phyloP scores from a whole-genome alignment of 2,888 invertebrate genomes.

The Smittia aterrima region DNA sequence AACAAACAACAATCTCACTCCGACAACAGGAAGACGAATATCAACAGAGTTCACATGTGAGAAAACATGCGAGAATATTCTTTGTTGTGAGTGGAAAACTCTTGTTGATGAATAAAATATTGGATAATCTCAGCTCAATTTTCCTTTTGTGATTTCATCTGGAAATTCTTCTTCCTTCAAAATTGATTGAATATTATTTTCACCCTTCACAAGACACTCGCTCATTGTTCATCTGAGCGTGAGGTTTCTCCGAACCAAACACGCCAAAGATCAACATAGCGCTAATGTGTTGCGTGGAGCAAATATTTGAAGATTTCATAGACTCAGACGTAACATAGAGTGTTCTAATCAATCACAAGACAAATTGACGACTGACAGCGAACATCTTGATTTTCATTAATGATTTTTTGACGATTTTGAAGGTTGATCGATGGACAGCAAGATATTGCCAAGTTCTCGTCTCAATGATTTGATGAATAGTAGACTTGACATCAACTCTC shows the following conservation, averaged over 20 bases:
- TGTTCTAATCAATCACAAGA: no score
- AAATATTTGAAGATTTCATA: not conserved
- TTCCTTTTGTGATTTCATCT: not conserved
- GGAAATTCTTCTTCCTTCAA: no score
- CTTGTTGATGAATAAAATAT: conserved; percentile 4
- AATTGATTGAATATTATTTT: no score
- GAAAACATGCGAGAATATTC: not conserved
- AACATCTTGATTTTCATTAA: not conserved
- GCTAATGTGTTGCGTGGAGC: not conserved
- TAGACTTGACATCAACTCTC: not conserved
- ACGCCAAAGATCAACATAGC: not conserved
- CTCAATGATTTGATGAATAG: not conserved
- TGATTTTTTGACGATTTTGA: not conserved
- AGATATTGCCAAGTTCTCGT: not conserved
- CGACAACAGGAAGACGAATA: not conserved
- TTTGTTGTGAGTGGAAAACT: conserved; percentile 1
- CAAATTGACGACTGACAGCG: not conserved
- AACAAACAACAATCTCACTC: not conserved
- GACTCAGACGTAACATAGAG: not conserved
- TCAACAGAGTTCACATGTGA: not conserved
- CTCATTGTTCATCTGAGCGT: no score
- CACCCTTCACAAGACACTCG: no score
- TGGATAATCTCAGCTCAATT: not conserved
- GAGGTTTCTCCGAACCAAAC: no score
- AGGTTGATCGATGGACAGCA: not conserved